Percentiles rank a stretch among this genome's conserved stretches.
Conservation (phyloP, 2,113 vertebrate genomes). For the Synodontis membranacea region DNA sequence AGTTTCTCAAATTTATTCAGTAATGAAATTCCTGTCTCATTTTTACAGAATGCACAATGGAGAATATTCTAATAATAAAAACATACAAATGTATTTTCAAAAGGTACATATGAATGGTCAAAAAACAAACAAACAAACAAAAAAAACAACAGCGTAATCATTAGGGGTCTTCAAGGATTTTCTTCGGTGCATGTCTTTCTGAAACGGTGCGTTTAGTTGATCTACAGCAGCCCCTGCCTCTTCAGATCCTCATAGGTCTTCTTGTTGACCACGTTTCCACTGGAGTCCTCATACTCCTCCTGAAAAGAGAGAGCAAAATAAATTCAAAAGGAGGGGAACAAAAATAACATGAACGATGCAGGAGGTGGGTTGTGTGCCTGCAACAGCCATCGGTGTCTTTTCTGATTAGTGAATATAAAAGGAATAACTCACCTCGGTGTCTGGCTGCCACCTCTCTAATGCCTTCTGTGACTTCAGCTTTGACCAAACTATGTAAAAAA, state of each 20-base stretch:
- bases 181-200: neutral
- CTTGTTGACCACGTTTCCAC: conserved; percentile 96
- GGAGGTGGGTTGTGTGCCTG: neutral
- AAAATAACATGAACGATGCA: neutral
- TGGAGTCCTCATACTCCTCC: conserved; percentile 98
- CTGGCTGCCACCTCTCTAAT: conserved; percentile 94
- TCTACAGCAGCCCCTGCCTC: conserved; percentile 91
- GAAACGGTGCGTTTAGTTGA: neutral
- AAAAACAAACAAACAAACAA: conserved; percentile 7
- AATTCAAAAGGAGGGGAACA: accelerated
- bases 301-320: conserved; percentile 55
- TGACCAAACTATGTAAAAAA: conserved; percentile 83
- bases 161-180: neutral
- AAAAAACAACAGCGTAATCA: neutral
- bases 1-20: conserved; percentile 64
- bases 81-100: conserved; percentile 56
- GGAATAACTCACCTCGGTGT: conserved; percentile 86
- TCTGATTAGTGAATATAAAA: neutral
- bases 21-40: conserved; percentile 38
- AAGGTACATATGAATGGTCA: conserved; percentile 1
- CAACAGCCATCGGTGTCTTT: neutral
- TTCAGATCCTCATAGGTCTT: conserved; percentile 98
- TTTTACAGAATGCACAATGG: conserved; percentile 39
- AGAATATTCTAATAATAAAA: conserved; percentile 49
- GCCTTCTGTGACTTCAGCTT: conserved; percentile 98